phyloP scores from a whole-genome alignment of 2,113 vertebrate genomes.

The Salvelinus alpinus region DNA sequence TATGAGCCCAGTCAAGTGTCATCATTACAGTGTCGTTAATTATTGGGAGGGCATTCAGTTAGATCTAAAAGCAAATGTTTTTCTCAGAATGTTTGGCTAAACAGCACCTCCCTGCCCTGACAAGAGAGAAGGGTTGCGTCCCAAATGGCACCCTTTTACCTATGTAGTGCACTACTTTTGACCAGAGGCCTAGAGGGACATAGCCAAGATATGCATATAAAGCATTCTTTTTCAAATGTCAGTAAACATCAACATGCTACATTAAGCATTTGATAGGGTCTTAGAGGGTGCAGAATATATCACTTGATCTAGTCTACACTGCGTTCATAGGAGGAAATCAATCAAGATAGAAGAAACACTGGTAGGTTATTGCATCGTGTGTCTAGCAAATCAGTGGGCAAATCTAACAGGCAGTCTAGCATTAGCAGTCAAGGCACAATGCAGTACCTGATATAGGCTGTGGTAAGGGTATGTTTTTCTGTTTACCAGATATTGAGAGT shows the following conservation, averaged over 20 bases:
- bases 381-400: not conserved
- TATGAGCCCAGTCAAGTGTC: conserved; percentile 67
- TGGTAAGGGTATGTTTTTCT: not conserved
- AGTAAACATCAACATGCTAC: not conserved
- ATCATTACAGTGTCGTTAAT: conserved; percentile 55
- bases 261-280: not conserved
- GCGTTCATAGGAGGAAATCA: not conserved
- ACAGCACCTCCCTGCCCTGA: too few relatives aligned
- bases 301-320: not conserved
- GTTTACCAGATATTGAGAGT: not conserved
- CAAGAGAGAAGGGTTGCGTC: too few relatives aligned
- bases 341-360: conserved; percentile 3
- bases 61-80: conserved; percentile 7
- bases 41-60: conserved; percentile 21
- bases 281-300: not conserved
- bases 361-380: conserved; percentile 1
- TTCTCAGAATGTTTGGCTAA: conserved; percentile 32
- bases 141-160: too few relatives aligned
- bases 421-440: not conserved
- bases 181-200: too few relatives aligned
- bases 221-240: not conserved
- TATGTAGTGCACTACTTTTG: too few relatives aligned
- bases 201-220: too few relatives aligned
- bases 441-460: not conserved
- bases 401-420: not conserved